A percentile compares a stretch with the other conserved stretches of the same genome.
Conservation (phyloP, 2,113 vertebrate genomes). For the Vimba vimba region DNA sequence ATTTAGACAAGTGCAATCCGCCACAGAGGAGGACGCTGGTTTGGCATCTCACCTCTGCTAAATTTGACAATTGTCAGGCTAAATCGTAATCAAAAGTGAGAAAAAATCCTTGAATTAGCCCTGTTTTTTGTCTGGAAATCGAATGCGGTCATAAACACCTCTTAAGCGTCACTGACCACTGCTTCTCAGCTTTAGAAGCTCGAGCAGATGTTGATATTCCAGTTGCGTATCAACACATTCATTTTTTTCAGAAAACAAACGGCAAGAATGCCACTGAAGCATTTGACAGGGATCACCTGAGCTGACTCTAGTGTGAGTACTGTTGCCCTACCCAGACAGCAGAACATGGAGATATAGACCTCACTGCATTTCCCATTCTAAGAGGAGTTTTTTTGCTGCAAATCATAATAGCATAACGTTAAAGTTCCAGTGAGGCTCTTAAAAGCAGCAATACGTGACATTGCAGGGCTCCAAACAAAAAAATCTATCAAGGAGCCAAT, state of each 20-base stretch:
- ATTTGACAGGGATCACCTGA: slow-evolving; percentile 70
- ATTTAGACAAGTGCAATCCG: slow-evolving; percentile 60
- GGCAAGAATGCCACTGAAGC: slow-evolving; percentile 70
- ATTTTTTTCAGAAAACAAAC: slow-evolving; percentile 60
- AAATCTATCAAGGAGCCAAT: too few relatives aligned
- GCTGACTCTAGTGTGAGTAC: slow-evolving; percentile 36
- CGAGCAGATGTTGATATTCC: slow-evolving; percentile 37
- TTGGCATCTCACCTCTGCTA: slow-evolving; percentile 27
- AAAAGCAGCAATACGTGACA: not conserved
- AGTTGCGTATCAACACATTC: slow-evolving; percentile 6
- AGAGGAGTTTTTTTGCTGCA: not conserved
- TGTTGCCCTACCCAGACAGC: not conserved
- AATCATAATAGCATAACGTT: not conserved
- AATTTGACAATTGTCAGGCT: not conserved
- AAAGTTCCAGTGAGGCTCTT: not conserved
- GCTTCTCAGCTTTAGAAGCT: not conserved
- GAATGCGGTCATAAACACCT: not conserved
- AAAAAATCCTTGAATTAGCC: not conserved
- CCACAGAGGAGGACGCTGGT: slow-evolving; percentile 32
- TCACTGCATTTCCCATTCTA: not conserved
- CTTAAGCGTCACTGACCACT: not conserved
- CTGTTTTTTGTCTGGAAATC: not conserved
- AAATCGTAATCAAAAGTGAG: slow-evolving; percentile 5
- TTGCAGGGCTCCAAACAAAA: too few relatives aligned
- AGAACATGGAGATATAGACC: not conserved